phyloP scores from a whole-genome alignment of 1,140 invertebrate species.

The Eriosoma lanigerum region DNA sequence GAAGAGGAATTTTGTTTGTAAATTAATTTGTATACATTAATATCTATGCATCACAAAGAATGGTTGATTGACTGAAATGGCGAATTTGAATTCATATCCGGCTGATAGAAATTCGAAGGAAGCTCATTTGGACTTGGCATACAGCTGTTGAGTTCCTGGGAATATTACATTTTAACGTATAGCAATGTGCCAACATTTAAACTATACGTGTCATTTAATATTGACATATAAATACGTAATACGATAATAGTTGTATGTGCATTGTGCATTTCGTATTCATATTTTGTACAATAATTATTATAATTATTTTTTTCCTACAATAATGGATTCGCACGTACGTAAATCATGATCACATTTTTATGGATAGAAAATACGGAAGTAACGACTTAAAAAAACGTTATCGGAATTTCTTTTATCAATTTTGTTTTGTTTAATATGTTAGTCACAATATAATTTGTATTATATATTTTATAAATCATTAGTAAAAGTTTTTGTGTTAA shows the following conservation, averaged over 20 bases:
- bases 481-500: slow-evolving; percentile 35
- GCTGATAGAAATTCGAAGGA: no score
- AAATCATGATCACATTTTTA: background rate
- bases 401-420: background rate
- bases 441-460: slow-evolving; percentile 3
- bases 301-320: no score
- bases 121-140: no score
- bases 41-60: no score
- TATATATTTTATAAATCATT: background rate
- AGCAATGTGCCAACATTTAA: background rate
- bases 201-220: background rate
- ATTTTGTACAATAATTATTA: slow-evolving; percentile 17
- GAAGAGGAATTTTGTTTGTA: no score
- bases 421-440: background rate
- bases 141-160: background rate
- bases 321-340: background rate
- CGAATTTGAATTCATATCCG: no score
- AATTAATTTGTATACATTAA: no score
- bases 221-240: background rate
- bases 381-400: background rate
- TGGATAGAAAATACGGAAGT: slow-evolving; percentile 27
- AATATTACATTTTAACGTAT: background rate
- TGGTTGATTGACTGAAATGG: no score
- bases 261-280: background rate
- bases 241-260: no score